These are phyloP conservation scores for Silurus glanis DNA, from an alignment of 2,113 vertebrate species.

Conservation along the genomic window DNA sequence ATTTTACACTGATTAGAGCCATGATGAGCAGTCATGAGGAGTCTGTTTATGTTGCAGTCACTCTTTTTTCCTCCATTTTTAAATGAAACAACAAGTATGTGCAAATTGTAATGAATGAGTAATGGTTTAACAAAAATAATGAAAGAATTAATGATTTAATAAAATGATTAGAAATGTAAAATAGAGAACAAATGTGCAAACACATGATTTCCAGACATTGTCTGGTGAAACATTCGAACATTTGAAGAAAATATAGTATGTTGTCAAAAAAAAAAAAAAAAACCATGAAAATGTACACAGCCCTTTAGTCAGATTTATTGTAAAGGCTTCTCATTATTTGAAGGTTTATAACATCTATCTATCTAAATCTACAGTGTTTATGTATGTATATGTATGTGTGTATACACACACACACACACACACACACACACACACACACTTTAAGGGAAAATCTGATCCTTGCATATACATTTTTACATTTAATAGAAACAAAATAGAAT, in stretches of 20 bases:
- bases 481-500: not conserved
- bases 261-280: not conserved
- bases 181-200: no score
- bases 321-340: not conserved
- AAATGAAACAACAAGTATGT: not conserved
- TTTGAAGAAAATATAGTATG: not conserved
- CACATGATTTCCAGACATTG: not conserved
- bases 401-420: no score
- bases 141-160: no score
- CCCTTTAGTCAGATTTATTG: not conserved
- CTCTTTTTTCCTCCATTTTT: no score
- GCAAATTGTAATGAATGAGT: not conserved
- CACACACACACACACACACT: no score
- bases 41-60: not conserved
- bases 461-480: not conserved
- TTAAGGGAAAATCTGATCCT: not conserved
- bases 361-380: no score
- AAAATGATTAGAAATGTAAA: no score
- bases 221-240: not conserved
- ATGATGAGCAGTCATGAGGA: not conserved
- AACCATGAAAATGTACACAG: not conserved
- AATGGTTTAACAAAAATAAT: no score
- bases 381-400: no score
- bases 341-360: no score
- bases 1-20: slow-evolving; percentile 19